Conservation (phyloP, 1,140 invertebrate species). For the Lucilia cuprina region DNA sequence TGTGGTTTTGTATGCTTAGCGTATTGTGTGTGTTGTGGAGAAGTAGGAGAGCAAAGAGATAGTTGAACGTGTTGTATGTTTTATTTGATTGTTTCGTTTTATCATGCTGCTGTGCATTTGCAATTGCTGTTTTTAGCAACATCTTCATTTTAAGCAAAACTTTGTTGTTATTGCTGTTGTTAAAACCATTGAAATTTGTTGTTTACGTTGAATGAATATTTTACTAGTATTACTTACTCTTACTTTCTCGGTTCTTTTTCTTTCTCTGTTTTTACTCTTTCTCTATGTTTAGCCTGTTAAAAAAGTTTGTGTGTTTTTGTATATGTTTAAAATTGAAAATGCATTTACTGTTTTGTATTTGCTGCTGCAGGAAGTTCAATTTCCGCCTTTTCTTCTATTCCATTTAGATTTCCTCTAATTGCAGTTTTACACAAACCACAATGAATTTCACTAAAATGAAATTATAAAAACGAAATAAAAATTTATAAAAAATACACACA, state of each 20-base stretch:
- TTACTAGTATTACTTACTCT: neutral
- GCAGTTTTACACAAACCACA: conserved; percentile 33
- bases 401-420: conserved; percentile 33
- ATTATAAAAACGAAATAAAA: neutral
- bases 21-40: too few species aligned
- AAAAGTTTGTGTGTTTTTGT: neutral
- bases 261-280: too few species aligned
- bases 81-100: neutral
- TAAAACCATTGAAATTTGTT: neutral
- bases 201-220: neutral
- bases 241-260: neutral
- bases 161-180: too few species aligned
- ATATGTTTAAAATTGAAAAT: neutral
- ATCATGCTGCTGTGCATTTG: neutral
- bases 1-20: neutral
- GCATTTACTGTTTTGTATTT: conserved; percentile 20
- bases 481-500: neutral
- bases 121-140: neutral
- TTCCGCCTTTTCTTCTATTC: conserved; percentile 22
- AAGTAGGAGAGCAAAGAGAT: neutral
- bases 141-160: too few species aligned
- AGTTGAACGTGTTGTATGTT: too few species aligned
- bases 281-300: too few species aligned
- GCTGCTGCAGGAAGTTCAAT: conserved; percentile 29
- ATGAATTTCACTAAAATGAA: conserved; percentile 20